phyloP scores from a whole-genome alignment of 2,888 invertebrate species.

The Drosophila yooni region DNA sequence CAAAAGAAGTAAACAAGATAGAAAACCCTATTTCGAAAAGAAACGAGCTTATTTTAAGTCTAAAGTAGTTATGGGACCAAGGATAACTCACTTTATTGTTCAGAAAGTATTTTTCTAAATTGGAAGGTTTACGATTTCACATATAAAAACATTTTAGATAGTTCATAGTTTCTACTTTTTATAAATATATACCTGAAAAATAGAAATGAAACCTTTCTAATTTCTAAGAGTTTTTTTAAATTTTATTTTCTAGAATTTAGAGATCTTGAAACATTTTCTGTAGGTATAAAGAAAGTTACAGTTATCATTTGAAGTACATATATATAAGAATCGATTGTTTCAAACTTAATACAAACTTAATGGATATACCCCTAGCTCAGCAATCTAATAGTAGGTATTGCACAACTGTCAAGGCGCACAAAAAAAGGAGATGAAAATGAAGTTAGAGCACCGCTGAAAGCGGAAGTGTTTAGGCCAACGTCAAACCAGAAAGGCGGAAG shows the following conservation, averaged over 20 bases:
- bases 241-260: too few relatives aligned
- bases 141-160: not conserved
- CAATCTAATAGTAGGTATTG: not conserved
- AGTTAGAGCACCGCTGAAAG: slow-evolving; percentile 52
- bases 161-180: not conserved
- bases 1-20: too few relatives aligned
- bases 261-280: not conserved
- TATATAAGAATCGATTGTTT: not conserved
- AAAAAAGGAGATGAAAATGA: slow-evolving; percentile 66
- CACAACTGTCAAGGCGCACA: slow-evolving; percentile 58
- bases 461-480: slow-evolving; percentile 80
- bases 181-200: not conserved
- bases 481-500: slow-evolving; percentile 69
- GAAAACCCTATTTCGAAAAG: too few relatives aligned
- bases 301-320: not conserved
- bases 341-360: too few relatives aligned
- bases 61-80: not conserved
- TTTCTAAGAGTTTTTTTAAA: too few relatives aligned
- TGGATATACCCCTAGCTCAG: not conserved
- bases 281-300: not conserved
- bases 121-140: not conserved
- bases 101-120: not conserved
- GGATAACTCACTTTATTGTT: not conserved
- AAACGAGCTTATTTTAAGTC: not conserved
- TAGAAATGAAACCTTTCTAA: not conserved